These are phyloP conservation scores for Lemur catta DNA, from an alignment of 2,797 vertebrate species.

Conservation along the genomic window DNA sequence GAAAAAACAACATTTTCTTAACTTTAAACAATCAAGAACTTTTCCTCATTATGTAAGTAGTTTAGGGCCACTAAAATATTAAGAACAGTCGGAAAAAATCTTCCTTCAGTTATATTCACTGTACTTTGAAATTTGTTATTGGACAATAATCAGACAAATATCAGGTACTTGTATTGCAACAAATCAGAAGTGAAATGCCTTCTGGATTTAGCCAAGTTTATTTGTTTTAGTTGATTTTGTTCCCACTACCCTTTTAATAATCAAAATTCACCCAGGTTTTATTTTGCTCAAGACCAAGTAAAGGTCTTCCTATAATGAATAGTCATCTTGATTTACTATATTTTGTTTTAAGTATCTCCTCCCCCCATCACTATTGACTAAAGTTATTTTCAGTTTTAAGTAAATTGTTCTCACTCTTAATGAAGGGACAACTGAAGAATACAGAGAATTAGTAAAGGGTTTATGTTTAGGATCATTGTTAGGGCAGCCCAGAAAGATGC, in stretches of 20 bases:
- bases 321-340: neutral
- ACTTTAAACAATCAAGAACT: neutral
- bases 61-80: neutral
- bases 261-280: neutral
- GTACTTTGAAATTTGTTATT: neutral
- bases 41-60: neutral
- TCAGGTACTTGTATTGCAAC: neutral
- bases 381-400: conserved; percentile 31
- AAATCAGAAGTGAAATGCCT: neutral
- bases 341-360: neutral
- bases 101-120: neutral
- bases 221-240: neutral
- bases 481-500: neutral
- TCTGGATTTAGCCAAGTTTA: neutral
- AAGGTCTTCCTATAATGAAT: neutral
- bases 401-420: neutral
- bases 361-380: neutral
- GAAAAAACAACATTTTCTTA: neutral
- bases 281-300: neutral
- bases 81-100: neutral
- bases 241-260: neutral
- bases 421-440: neutral
- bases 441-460: neutral
- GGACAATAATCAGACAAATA: neutral
- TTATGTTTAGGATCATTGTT: neutral